Percentiles rank a stretch among this genome's conserved stretches.
Conservation (phyloP, 2,888 invertebrate species). For the Apodemia mormo region DNA sequence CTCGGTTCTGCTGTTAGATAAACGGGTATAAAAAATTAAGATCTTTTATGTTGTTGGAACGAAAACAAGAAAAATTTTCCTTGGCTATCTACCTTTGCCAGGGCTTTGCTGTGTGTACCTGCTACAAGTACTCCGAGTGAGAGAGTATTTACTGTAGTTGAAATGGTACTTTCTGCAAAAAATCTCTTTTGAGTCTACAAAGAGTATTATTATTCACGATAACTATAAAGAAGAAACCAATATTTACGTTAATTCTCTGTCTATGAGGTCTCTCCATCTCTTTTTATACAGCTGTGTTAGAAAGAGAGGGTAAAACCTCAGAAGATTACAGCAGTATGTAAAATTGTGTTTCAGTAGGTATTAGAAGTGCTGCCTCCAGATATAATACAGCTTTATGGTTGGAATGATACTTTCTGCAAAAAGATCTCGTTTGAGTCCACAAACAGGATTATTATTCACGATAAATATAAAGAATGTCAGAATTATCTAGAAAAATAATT, state of each 20-base stretch:
- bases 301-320: too few species aligned
- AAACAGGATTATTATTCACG: background rate
- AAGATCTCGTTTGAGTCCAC: background rate
- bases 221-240: background rate
- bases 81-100: background rate
- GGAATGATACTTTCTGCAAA: background rate
- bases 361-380: too few species aligned
- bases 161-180: slow-evolving; percentile 29
- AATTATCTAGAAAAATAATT: background rate
- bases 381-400: too few species aligned
- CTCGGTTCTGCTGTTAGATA: background rate
- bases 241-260: background rate
- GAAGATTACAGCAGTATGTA: too few species aligned
- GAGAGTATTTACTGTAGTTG: slow-evolving; percentile 33
- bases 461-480: background rate
- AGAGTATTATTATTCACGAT: slow-evolving; percentile 15
- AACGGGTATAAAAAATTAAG: slow-evolving; percentile 9
- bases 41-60: background rate
- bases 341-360: too few species aligned
- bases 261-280: too few species aligned
- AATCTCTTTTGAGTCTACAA: slow-evolving; percentile 13
- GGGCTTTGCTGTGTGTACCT: slow-evolving; percentile 23
- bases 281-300: too few species aligned
- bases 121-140: slow-evolving; percentile 36
- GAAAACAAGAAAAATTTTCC: background rate